phyloP scores from a whole-genome alignment of 1,140 invertebrate genomes.

The Saxidomus purpurata region DNA sequence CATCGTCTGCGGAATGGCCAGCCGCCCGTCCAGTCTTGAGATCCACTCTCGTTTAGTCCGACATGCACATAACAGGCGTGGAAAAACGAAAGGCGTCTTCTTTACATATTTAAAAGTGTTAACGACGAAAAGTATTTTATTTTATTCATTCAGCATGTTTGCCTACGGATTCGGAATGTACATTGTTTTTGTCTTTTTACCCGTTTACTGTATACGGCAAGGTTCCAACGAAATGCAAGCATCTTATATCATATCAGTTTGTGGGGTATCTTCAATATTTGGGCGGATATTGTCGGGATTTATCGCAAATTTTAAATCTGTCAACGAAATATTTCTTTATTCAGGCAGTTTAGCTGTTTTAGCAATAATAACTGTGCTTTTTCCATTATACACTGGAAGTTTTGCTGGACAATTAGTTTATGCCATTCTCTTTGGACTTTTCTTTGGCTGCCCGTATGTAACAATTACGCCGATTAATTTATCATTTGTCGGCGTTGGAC shows the following conservation, averaged over 20 bases:
- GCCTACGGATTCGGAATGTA: slow-evolving; percentile 19
- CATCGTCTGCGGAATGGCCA: slow-evolving; percentile 25
- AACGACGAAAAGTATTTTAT: background rate
- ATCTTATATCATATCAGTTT: slow-evolving; percentile 1
- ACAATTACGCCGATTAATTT: slow-evolving; percentile 24
- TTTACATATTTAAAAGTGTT: slow-evolving; percentile 11
- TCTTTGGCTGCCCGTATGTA: slow-evolving; percentile 25
- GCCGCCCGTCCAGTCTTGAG: slow-evolving; percentile 10
- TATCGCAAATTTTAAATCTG: background rate
- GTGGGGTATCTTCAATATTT: slow-evolving; percentile 27
- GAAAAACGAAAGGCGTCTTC: background rate
- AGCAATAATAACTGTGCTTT: background rate
- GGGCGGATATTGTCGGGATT: slow-evolving; percentile 14
- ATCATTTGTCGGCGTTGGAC: background rate
- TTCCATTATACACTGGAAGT: background rate
- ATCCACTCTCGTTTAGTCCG: background rate
- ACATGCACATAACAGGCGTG: background rate
- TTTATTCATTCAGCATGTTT: slow-evolving; percentile 29
- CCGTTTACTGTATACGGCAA: slow-evolving; percentile 25
- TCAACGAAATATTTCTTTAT: slow-evolving; percentile 8
- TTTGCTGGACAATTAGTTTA: background rate
- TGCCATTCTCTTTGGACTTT: slow-evolving; percentile 6
- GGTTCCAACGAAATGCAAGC: slow-evolving; percentile 30
- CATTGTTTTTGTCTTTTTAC: slow-evolving; percentile 33
- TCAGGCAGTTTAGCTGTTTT: slow-evolving; percentile 2